phyloP scores from a whole-genome alignment of 2,888 invertebrate genomes.

The Cactoblastis cactorum region DNA sequence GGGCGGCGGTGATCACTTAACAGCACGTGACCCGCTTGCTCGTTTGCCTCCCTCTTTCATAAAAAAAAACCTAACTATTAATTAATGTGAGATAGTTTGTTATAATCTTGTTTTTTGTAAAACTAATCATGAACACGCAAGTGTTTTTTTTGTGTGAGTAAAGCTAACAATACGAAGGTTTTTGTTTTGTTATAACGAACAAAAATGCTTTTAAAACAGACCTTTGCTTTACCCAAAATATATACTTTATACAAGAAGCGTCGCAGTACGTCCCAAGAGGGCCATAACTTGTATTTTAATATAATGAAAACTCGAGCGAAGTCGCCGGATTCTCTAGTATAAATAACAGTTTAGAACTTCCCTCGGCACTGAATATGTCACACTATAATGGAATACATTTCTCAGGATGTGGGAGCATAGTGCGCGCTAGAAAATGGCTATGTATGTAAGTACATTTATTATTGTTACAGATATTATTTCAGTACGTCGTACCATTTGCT shows the following conservation, averaged over 20 bases:
- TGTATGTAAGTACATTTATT: not conserved
- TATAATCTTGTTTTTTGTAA: too few species aligned
- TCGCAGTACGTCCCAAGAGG: constrained; percentile 21
- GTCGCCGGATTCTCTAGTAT: constrained; percentile 25
- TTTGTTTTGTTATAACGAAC: not conserved
- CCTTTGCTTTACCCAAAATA: constrained; percentile 1
- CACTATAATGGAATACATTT: constrained; percentile 11
- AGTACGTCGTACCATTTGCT: not conserved
- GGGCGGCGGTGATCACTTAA: too few species aligned
- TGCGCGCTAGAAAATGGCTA: not conserved
- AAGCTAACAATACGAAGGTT: too few species aligned
- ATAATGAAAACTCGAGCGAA: constrained; percentile 29
- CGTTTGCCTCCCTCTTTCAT: too few species aligned
- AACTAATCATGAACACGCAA: too few species aligned
- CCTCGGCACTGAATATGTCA: constrained; percentile 19
- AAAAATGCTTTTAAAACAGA: not conserved
- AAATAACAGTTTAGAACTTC: constrained; percentile 31
- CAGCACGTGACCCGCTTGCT: too few species aligned
- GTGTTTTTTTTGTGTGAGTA: too few species aligned
- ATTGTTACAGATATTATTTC: not conserved
- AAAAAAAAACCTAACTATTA: too few species aligned
- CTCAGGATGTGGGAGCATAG: not conserved
- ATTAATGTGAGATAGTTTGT: too few species aligned
- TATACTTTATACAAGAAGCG: constrained; percentile 9
- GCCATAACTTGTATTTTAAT: constrained; percentile 34